Conservation (phyloP, 2,888 invertebrate species). For the Drosophila cracens region DNA sequence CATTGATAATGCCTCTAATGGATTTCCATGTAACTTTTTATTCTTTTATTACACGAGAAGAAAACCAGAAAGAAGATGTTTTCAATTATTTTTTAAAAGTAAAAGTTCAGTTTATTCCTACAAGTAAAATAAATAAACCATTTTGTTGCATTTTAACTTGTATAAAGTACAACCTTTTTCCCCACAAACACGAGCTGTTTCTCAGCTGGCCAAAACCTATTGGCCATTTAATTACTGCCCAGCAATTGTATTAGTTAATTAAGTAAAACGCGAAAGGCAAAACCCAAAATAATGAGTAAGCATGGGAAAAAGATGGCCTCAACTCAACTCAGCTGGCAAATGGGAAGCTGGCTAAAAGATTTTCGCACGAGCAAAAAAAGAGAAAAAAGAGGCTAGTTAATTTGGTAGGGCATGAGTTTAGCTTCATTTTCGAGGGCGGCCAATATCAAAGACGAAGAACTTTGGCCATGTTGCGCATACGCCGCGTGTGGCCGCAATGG, state of each 20-base stretch:
- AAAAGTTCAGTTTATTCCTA: background rate
- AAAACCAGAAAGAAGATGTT: background rate
- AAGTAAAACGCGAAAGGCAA: slow-evolving; percentile 24
- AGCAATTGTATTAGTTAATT: slow-evolving; percentile 55
- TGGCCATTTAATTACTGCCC: slow-evolving; percentile 47
- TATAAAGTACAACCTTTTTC: background rate
- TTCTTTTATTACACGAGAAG: background rate
- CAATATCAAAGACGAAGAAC: slow-evolving; percentile 68
- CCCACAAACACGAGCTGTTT: slow-evolving; percentile 29
- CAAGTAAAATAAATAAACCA: background rate
- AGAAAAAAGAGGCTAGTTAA: slow-evolving; percentile 39
- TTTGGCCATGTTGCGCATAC: slow-evolving; percentile 74
- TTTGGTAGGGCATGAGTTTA: slow-evolving; percentile 76
- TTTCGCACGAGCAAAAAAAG: slow-evolving; percentile 64
- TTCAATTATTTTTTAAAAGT: background rate
- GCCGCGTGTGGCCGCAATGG: slow-evolving; percentile 69
- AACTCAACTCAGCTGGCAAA: slow-evolving; percentile 12
- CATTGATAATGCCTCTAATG: slow-evolving; percentile 24
- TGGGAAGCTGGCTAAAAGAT: slow-evolving; percentile 64
- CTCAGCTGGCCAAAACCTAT: background rate
- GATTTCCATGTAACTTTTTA: background rate
- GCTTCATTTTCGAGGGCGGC: slow-evolving; percentile 62
- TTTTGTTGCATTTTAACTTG: background rate
- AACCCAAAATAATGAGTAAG: slow-evolving; percentile 46
- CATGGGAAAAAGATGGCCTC: slow-evolving; percentile 61